phyloP scores from a whole-genome alignment of 2,797 vertebrate species.

The Gouania willdenowi region DNA sequence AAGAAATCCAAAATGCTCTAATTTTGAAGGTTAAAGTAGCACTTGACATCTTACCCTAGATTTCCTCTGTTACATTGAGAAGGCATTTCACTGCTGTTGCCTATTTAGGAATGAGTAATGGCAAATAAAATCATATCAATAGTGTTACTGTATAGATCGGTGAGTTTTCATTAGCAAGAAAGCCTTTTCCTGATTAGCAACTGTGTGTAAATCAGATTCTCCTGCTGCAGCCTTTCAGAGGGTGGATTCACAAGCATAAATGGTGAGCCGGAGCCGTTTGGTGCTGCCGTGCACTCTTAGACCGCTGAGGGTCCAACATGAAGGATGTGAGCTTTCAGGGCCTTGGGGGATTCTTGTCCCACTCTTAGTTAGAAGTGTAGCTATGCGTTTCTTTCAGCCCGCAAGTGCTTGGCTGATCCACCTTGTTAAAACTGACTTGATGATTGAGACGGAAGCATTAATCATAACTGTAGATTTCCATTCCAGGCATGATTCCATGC shows the following conservation, averaged over 20 bases:
- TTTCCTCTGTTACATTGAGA: slow-evolving; percentile 8
- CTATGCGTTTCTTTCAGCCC: slow-evolving; percentile 42
- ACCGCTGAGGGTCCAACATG: slow-evolving; percentile 35
- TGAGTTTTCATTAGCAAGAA: slow-evolving; percentile 81
- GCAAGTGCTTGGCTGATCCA: slow-evolving; percentile 82
- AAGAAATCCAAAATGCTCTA: too few species aligned
- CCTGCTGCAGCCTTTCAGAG: slow-evolving; percentile 20
- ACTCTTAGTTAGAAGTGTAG: slow-evolving; percentile 53
- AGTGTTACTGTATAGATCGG: slow-evolving; percentile 69
- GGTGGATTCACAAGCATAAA: slow-evolving; percentile 57
- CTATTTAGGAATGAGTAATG: slow-evolving; percentile 69
- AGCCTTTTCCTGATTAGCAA: slow-evolving; percentile 77
- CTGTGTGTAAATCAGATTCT: slow-evolving; percentile 72
- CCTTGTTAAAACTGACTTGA: slow-evolving; percentile 91
- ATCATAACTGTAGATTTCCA: slow-evolving; percentile 97
- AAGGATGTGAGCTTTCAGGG: slow-evolving; percentile 32
- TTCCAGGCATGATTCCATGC: slow-evolving; percentile 90
- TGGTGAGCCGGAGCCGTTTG: slow-evolving; percentile 59
- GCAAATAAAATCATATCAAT: slow-evolving; percentile 55
- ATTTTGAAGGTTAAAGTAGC: slow-evolving; percentile 20
- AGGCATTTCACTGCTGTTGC: slow-evolving; percentile 31
- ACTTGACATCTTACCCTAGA: slow-evolving; percentile 29
- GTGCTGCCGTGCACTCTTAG: slow-evolving; percentile 25
- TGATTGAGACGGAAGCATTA: slow-evolving; percentile 96
- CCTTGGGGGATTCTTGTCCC: slow-evolving; percentile 35